phyloP scores from a whole-genome alignment of 2,113 vertebrate species.

The Clarias gariepinus region DNA sequence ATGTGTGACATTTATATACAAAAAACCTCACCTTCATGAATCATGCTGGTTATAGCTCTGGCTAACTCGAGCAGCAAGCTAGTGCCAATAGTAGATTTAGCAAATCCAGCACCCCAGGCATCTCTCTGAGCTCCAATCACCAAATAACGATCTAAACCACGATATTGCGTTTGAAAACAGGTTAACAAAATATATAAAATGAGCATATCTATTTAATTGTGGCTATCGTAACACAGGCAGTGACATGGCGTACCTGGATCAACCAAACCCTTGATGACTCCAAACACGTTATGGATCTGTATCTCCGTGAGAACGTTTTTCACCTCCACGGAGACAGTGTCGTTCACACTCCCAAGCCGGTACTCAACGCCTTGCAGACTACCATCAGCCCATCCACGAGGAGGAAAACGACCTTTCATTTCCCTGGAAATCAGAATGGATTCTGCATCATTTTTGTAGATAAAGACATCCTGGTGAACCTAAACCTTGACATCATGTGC shows the following conservation, averaged over 20 bases:
- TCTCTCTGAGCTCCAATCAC: conserved; percentile 92
- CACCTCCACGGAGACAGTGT: conserved; percentile 74
- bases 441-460: neutral
- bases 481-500: neutral
- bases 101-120: conserved; percentile 84
- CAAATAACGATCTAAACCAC: conserved; percentile 82
- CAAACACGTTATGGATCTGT: conserved; percentile 87
- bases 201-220: neutral
- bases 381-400: neutral
- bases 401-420: conserved; percentile 56
- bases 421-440: conserved; percentile 61
- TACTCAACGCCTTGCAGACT: neutral
- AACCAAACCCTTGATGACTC: conserved; percentile 85
- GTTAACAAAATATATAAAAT: neutral
- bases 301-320: conserved; percentile 78
- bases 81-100: conserved; percentile 83
- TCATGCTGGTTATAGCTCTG: conserved; percentile 75
- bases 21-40: conserved; percentile 72
- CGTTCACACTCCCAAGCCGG: conserved; percentile 56
- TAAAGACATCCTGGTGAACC: too few relatives aligned
- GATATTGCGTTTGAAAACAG: neutral
- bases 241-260: conserved; percentile 81
- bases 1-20: neutral
- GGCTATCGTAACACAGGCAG: neutral
- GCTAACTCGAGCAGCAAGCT: conserved; percentile 84